These are phyloP conservation scores for Dichetophora obliterata DNA, from an alignment of 2,888 invertebrate species.

Conservation along the genomic window DNA sequence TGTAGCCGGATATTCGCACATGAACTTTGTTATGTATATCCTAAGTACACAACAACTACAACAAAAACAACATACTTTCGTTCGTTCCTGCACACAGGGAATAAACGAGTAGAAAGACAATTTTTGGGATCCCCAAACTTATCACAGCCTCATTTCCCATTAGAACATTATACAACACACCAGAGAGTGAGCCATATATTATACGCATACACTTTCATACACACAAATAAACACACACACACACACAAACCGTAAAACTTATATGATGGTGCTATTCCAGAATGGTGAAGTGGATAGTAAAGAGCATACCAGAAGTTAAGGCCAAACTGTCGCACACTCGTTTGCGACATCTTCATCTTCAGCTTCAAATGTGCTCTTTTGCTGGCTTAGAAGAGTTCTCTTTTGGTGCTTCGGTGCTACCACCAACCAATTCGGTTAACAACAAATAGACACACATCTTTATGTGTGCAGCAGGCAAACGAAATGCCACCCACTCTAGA, in stretches of 20 bases:
- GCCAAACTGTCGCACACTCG: conserved; percentile 31
- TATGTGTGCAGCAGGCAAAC: neutral
- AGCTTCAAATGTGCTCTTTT: conserved; percentile 53
- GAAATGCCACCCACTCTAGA: conserved; percentile 25
- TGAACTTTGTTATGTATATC: neutral
- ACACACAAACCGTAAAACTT: neutral
- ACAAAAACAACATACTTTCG: conserved; percentile 3
- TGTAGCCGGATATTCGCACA: conserved; percentile 9
- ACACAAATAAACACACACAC: conserved; percentile 34
- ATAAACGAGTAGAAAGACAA: conserved; percentile 65
- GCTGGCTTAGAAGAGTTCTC: conserved; percentile 43
- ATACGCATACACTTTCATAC: conserved; percentile 43
- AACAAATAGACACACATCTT: no score
- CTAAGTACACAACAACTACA: conserved; percentile 6
- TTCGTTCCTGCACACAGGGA: conserved; percentile 54
- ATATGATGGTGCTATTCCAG: neutral
- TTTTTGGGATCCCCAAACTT: conserved; percentile 70
- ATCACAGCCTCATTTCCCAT: conserved; percentile 70
- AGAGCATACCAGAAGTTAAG: neutral
- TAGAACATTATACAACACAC: conserved; percentile 69
- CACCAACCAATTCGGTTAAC: no score
- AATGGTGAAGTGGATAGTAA: conserved; percentile 41
- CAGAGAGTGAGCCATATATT: conserved; percentile 62
- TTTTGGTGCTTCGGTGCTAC: no score
- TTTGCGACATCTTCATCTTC: conserved; percentile 36